Base-by-base conservation (phyloP, 2,888 invertebrate species). In the Drosophila cognata region DNA sequence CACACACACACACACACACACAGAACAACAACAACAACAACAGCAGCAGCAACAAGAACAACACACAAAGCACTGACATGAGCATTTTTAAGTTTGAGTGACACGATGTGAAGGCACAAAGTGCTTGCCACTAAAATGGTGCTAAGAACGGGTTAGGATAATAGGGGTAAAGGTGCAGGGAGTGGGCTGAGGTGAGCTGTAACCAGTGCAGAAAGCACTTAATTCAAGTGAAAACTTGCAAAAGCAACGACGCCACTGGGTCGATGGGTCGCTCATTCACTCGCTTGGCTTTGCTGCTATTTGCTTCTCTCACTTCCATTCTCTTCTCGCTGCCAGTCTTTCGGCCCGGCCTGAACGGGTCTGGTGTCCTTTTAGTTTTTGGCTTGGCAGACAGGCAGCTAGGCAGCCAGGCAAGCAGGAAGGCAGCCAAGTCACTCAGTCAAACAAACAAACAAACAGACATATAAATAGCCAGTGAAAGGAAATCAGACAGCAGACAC, bases 21-120 rank as follows among this genome's bases (percentile, higher is more conserved):
- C 16, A 35, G 7, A 41, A 1, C 6, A n/a, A 16, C 52, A 35
- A 5, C 52, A 35, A 5, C 31, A 52, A 8, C 31, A 52, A 11
- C 53, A 53, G 7, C 4, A 53, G 4, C n/a, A 33, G 16, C 29
- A 48, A 29, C 56, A 57, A 28, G 29, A 33, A 55, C 10, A 33
- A 33, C 48, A 51, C 48, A 79, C 57, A 64, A 60, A 62, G 48
- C 67, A 73, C 67, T 71, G 76, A 80, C 85, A 78, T 82, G 74
- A 71, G 71, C 74, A 71, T 72, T 82, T 84, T 82, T 82, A 76
- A 88, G 89, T 88, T 88, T 78, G 87, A 88, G 69, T 88, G 87
- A 88, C 89, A 88, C 73, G 78, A 80, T 74, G 82, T 65, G 79
- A 84, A 74, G 77, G 76, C 84, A 86, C 84, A 86, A 84, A 81